Evolutionary conservation across 2,113 vertebrate species (phyloP).

Genomic region (Colossoma macropomum): DNA sequence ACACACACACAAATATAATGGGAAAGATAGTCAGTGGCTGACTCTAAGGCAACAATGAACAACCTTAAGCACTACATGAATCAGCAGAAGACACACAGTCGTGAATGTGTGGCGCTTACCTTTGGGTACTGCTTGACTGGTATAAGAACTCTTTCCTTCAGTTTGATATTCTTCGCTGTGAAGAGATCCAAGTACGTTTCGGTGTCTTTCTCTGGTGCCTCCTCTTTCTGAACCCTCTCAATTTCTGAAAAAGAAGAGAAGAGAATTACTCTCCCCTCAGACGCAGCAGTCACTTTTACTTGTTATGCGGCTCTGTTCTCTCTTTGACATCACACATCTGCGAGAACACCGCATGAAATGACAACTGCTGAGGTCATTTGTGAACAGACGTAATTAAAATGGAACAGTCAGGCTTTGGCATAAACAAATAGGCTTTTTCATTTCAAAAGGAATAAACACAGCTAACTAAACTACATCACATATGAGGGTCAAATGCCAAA

Average conservation of each 20-base stretch:
- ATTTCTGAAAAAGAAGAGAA: constrained; percentile 84
- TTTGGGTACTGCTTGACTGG: constrained; percentile 97
- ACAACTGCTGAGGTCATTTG: not conserved
- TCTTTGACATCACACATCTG: not conserved
- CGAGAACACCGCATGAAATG: not conserved
- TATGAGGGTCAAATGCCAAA: not conserved
- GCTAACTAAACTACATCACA: constrained; percentile 14
- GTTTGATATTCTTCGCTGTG: constrained; percentile 96
- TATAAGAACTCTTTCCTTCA: constrained; percentile 96
- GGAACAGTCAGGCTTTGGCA: not conserved
- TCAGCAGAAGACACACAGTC: not conserved
- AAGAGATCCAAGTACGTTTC: constrained; percentile 96
- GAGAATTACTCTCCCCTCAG: not conserved
- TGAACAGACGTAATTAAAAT: not conserved
- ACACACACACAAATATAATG: no score
- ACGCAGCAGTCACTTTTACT: not conserved
- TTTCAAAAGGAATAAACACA: not conserved
- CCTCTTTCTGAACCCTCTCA: constrained; percentile 93
- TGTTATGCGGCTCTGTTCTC: not conserved
- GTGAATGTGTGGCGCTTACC: constrained; percentile 69
- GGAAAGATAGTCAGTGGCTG: not conserved
- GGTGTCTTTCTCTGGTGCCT: constrained; percentile 62
- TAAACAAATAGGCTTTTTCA: not conserved
- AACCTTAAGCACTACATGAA: not conserved
- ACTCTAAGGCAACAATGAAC: not conserved